These are phyloP conservation scores for Piprites chloris DNA, from an alignment of 2,113 vertebrate species.

Conservation along the genomic window DNA sequence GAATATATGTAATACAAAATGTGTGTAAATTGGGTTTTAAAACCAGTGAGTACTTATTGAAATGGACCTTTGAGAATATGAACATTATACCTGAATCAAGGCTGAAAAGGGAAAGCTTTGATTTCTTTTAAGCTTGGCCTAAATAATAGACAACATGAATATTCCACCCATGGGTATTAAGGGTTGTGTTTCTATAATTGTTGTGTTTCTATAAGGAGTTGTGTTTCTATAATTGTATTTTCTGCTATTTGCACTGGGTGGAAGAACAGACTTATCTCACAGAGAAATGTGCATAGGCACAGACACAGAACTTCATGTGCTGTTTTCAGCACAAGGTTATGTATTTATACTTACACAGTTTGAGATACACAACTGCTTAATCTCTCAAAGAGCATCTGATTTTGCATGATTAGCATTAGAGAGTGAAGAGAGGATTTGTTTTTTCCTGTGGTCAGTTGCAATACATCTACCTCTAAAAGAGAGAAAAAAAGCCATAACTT, in stretches of 20 bases:
- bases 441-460: not conserved
- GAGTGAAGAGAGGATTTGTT: not conserved
- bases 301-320: not conserved
- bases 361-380: fast-evolving
- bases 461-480: not conserved
- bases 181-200: not conserved
- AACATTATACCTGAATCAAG: not conserved
- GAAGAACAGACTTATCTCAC: not conserved
- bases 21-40: not conserved
- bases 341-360: not conserved
- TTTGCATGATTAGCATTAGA: not conserved
- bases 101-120: not conserved
- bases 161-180: not conserved
- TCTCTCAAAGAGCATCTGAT: not conserved
- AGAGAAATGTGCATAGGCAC: not conserved
- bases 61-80: not conserved
- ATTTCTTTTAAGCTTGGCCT: not conserved
- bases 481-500: not conserved
- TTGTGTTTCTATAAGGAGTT: not conserved
- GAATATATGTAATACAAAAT: not conserved
- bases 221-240: not conserved
- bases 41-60: not conserved
- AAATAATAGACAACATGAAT: not conserved
- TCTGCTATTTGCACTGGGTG: not conserved
- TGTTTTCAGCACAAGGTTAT: not conserved